Base-by-base conservation (phyloP, 2,888 invertebrate species). In the Drosophila stalkeri region DNA sequence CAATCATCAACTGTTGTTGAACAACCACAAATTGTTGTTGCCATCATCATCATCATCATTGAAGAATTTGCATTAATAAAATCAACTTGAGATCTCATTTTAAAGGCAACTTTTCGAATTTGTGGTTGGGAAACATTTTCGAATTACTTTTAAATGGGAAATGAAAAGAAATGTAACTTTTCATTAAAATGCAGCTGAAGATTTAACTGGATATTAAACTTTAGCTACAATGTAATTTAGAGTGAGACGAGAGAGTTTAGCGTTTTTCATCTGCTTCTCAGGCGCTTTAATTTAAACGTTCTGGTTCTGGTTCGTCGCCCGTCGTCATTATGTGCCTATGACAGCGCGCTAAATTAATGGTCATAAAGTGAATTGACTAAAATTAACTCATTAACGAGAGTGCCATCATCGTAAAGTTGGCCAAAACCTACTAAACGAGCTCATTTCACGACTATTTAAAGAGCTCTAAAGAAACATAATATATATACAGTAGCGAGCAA, bases 301-400 rank as follows among this genome's bases (percentile, higher is more conserved):
- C 12, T 49, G 43, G 47, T 18, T 23, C 16, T 9, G 35, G 23
- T 33, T 18, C 52, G 37, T 41, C 23, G 46, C 37, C 54, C 2
- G 39, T n/a, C 37, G 35, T 7, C 23, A 59, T 14, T 18, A 35
- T 47, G n/a, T n/a, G 43, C 37, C 55, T 44, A 41, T 61, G 46
- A 52, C 37, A 61, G 55, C 61, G 37, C 35, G 35, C 66, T 37
- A 61, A 64, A 71, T 76, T 67, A 76, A 80, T 76, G 77, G 55
- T 51, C 67, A 77, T 80, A 67, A 77, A 76, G 64, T 68, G 72
- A 80, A 67, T 68, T 77, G 67, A 72, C 77, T 61, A 56, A 76
- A 51, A 77, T 72, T 64, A 80, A 80, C 66, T 77, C 77, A 77
- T 80, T 77, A 80, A 71, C 52, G 33, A 59, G 62, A 76, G 66